A percentile compares a stretch with the other conserved stretches of the same genome.
phyloP scores from a whole-genome alignment of 2,113 vertebrate species.

The Pycnonotus jocosus region DNA sequence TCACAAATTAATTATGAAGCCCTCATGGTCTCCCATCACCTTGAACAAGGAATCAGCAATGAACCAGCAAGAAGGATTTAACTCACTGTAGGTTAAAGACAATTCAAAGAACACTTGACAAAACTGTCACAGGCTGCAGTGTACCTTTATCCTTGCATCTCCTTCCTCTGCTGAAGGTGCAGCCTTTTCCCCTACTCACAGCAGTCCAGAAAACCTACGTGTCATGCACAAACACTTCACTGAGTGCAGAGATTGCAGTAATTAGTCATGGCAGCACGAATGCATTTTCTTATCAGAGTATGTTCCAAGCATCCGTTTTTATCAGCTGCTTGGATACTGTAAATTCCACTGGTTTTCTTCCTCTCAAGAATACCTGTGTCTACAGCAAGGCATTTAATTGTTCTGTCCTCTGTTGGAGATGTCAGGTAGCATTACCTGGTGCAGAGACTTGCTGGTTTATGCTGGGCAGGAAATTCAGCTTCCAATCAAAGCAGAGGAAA shows the following conservation, averaged over 20 bases:
- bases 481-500: neutral
- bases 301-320: neutral
- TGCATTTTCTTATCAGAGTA: neutral
- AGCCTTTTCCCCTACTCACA: neutral
- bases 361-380: neutral
- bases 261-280: neutral
- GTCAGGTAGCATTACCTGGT: neutral
- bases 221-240: neutral
- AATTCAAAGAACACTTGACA: neutral
- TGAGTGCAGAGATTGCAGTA: neutral
- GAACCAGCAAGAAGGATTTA: neutral
- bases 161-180: neutral
- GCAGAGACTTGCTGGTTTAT: neutral
- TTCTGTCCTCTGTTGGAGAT: neutral
- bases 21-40: neutral
- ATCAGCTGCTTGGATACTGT: neutral
- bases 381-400: neutral
- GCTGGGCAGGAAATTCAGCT: neutral
- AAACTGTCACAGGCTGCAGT: neutral
- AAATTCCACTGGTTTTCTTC: neutral
- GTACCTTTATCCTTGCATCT: neutral
- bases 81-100: neutral
- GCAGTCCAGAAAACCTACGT: neutral
- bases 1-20: neutral
- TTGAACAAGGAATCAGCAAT: neutral